Conservation (phyloP, 1,140 invertebrate species). For the Physella acuta region DNA sequence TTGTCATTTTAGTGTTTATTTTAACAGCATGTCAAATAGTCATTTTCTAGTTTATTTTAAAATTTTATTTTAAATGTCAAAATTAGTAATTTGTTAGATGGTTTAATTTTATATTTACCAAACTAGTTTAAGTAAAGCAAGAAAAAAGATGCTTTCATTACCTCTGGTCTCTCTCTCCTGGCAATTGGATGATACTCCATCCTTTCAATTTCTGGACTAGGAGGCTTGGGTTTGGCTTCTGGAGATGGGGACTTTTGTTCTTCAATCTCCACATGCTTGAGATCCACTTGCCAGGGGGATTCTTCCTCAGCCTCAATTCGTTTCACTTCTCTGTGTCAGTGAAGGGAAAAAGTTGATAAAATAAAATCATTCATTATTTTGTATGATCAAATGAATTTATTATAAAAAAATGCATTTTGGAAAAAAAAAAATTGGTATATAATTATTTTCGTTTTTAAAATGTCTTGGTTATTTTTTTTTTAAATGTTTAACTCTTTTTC, state of each 20-base stretch:
- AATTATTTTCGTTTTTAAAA: no score
- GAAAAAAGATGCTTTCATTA: no score
- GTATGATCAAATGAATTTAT: neutral
- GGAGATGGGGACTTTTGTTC: slow-evolving; percentile 36
- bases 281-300: slow-evolving; percentile 36
- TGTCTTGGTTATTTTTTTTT: no score
- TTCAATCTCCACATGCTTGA: slow-evolving; percentile 47
- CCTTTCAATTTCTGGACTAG: slow-evolving; percentile 37
- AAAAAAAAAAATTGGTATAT: no score
- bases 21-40: no score
- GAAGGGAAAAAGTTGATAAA: neutral
- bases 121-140: no score
- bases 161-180: slow-evolving; percentile 41
- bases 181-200: slow-evolving; percentile 34
- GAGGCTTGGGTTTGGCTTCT: slow-evolving; percentile 37
- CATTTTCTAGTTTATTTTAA: no score
- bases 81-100: neutral
- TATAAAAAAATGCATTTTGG: neutral
- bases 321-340: slow-evolving; percentile 43
- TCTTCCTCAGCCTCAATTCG: slow-evolving; percentile 33
- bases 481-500: no score
- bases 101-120: no score
- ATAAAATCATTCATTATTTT: neutral
- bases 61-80: no score
- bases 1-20: no score